Conservation (phyloP, 2,888 invertebrate species). For the Sesia bembeciformis region DNA sequence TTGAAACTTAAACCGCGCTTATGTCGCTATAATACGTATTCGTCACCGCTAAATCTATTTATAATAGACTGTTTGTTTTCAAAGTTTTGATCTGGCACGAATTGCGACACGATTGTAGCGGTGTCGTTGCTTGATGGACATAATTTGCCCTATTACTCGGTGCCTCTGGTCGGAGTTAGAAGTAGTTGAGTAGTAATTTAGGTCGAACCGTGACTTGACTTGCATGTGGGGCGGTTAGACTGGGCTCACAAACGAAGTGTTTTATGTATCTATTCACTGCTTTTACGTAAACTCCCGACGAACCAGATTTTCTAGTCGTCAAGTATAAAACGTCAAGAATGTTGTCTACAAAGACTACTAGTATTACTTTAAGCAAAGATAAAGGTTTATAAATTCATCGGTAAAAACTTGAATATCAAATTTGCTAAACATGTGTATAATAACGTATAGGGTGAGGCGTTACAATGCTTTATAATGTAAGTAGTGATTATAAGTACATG, state of each 20-base stretch:
- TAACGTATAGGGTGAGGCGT: not conserved
- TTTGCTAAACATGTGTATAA: too few relatives aligned
- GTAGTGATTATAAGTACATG: not conserved
- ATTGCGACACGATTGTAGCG: constrained; percentile 45
- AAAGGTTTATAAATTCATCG: too few relatives aligned
- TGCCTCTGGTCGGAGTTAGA: constrained; percentile 34
- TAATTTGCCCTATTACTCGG: constrained; percentile 51
- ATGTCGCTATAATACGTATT: constrained; percentile 31
- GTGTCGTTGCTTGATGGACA: constrained; percentile 46
- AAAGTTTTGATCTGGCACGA: constrained; percentile 39
- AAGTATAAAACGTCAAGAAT: constrained; percentile 6
- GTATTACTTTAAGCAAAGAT: too few relatives aligned
- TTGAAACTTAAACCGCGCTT: constrained; percentile 25
- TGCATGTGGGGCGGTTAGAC: constrained; percentile 53
- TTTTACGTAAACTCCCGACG: constrained; percentile 36
- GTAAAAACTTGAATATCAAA: too few relatives aligned
- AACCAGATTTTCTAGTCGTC: constrained; percentile 30
- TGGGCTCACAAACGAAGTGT: constrained; percentile 35
- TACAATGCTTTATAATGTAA: not conserved
- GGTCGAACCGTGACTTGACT: constrained; percentile 65
- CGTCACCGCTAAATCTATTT: constrained; percentile 59
- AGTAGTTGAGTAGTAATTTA: constrained; percentile 48
- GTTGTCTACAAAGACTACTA: too few relatives aligned
- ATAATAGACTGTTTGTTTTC: constrained; percentile 52
- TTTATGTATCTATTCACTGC: constrained; percentile 46